Percentiles rank a stretch among this genome's conserved stretches.
Conservation (phyloP, 2,888 invertebrate genomes). For the Phorcus lineatus region DNA sequence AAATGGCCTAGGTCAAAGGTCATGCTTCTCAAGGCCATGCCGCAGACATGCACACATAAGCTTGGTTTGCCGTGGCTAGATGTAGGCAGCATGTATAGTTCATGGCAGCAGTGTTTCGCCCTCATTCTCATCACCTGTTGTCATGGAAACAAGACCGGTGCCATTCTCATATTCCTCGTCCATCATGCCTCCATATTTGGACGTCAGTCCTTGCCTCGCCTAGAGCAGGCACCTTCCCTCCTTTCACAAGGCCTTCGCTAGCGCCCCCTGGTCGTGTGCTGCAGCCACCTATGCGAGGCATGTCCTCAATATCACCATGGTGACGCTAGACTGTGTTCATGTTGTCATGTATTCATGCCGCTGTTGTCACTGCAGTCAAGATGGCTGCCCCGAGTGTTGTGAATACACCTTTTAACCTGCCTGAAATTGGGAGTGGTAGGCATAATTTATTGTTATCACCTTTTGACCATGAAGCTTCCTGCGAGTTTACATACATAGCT, state of each 20-base stretch:
- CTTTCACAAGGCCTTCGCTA: not conserved
- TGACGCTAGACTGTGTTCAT: too few relatives aligned
- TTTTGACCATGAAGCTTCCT: not conserved
- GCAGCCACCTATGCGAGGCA: not conserved
- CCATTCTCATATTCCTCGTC: not conserved
- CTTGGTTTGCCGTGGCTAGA: constrained; percentile 20
- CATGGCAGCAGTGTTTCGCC: constrained; percentile 19
- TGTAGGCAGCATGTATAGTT: constrained; percentile 19
- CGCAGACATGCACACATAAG: not conserved
- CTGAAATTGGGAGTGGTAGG: not conserved
- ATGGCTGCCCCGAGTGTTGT: not conserved
- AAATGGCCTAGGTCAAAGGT: constrained; percentile 2
- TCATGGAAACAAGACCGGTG: not conserved
- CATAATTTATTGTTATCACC: constrained; percentile 12
- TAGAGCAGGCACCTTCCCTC: not conserved
- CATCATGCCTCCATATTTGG: not conserved
- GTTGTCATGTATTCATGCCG: too few relatives aligned
- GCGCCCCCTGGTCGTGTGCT: not conserved
- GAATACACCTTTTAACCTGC: not conserved
- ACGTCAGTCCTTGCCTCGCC: not conserved
- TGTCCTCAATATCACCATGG: not conserved
- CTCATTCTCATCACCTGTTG: not conserved
- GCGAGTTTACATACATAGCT: not conserved
- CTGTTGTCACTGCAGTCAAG: not conserved
- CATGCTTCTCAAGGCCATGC: constrained; percentile 15